phyloP scores from a whole-genome alignment of 2,113 vertebrate genomes.

The Meriones unguiculatus region DNA sequence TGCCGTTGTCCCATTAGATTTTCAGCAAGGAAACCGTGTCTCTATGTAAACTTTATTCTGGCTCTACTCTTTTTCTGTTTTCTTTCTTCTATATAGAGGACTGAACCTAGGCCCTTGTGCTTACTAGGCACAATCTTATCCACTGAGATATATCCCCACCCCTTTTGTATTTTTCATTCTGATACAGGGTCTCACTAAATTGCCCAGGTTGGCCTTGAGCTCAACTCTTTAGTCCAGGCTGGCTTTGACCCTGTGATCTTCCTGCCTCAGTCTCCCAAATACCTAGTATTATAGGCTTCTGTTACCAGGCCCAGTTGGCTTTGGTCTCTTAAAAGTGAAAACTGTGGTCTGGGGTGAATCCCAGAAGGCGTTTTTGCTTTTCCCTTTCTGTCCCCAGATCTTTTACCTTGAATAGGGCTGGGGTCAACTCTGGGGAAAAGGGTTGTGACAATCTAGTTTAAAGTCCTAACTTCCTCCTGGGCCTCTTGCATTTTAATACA shows the following conservation, averaged over 20 bases:
- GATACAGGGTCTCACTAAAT: not conserved
- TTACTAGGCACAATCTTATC: not conserved
- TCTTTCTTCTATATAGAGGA: not conserved
- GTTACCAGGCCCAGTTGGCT: not conserved
- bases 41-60: not conserved
- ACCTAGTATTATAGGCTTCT: not conserved
- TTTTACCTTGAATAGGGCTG: not conserved
- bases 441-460: not conserved
- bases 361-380: not conserved
- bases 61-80: not conserved
- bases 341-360: slow-evolving; percentile 7
- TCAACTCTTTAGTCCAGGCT: not conserved
- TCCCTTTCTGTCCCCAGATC: not conserved
- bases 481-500: not conserved
- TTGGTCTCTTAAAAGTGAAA: slow-evolving; percentile 53
- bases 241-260: not conserved
- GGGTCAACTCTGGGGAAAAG: not conserved
- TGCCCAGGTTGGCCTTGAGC: not conserved
- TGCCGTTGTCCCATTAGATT: slow-evolving; percentile 68
- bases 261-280: not conserved
- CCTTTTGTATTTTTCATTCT: not conserved
- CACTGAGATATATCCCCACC: too few species aligned
- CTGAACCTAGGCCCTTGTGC: not conserved
- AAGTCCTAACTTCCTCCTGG: not conserved
- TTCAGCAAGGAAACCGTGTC: slow-evolving; percentile 26